Conservation (phyloP, 2,888 invertebrate genomes). For the Thera obeliscata region DNA sequence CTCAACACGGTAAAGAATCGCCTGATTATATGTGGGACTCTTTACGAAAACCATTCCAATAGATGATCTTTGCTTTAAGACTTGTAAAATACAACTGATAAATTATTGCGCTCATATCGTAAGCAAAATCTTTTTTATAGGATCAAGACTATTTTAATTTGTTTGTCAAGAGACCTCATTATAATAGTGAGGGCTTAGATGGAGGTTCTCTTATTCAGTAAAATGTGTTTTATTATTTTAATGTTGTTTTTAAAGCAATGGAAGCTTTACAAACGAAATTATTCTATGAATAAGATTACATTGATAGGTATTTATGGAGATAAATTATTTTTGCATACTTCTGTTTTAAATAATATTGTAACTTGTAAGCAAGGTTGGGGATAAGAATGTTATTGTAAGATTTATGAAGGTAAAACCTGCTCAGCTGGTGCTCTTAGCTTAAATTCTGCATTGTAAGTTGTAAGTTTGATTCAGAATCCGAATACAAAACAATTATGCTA, state of each 20-base stretch:
- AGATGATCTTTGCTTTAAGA: slow-evolving; percentile 40
- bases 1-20: slow-evolving; percentile 85
- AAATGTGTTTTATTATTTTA: background rate
- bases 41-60: slow-evolving; percentile 87
- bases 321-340: slow-evolving; percentile 13
- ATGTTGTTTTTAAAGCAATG: slow-evolving; percentile 7
- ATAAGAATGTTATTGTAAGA: background rate
- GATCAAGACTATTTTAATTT: background rate
- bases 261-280: slow-evolving; percentile 3
- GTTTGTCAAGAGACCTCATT: background rate
- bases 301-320: slow-evolving; percentile 4
- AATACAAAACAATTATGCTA: too few species aligned
- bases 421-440: too few species aligned
- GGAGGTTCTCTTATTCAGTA: slow-evolving; percentile 7
- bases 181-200: background rate
- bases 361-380: background rate
- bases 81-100: background rate
- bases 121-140: background rate
- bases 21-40: slow-evolving; percentile 90
- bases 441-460: too few species aligned
- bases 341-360: background rate
- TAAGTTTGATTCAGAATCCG: too few species aligned
- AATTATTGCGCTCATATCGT: slow-evolving; percentile 4
- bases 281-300: slow-evolving; percentile 12
- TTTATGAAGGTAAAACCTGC: background rate